Evolutionary conservation across 2,797 vertebrate species (phyloP).

Genomic region (Brotula barbata): DNA sequence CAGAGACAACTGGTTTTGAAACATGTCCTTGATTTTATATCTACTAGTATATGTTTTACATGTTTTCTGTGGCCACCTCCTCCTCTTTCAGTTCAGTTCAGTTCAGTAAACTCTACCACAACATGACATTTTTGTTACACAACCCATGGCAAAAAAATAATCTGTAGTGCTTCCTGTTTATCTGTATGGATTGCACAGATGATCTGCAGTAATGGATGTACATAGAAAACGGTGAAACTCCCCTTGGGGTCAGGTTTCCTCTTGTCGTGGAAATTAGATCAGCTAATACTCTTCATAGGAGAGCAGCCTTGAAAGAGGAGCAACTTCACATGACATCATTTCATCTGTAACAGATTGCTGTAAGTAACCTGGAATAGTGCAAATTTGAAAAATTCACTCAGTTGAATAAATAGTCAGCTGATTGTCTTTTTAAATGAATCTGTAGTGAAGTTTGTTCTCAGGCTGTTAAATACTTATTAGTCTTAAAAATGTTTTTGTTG

Average conservation of each 20-base stretch:
- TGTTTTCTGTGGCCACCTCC: too few relatives aligned
- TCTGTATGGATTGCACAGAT: conserved; percentile 17
- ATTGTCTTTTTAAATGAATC: too few relatives aligned
- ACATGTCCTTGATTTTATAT: too few relatives aligned
- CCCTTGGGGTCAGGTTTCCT: conserved; percentile 4
- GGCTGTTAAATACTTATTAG: not conserved
- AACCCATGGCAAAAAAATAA: not conserved
- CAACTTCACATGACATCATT: conserved; percentile 22
- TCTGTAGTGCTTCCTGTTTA: not conserved
- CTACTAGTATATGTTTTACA: too few relatives aligned
- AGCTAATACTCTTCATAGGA: conserved; percentile 2
- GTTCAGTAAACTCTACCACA: not conserved
- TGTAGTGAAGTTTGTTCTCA: not conserved
- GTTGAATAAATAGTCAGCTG: not conserved
- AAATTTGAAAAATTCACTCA: not conserved
- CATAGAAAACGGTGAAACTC: conserved; percentile 4
- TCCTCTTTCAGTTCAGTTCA: too few relatives aligned
- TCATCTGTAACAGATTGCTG: conserved; percentile 1
- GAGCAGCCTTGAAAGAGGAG: conserved; percentile 1
- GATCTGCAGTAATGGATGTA: conserved; percentile 7
- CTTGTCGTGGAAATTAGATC: conserved; percentile 9
- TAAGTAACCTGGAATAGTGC: conserved; percentile 1
- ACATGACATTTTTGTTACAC: not conserved
- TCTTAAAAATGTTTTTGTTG: conserved; percentile 23
- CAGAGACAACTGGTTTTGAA: too few relatives aligned